phyloP scores from a whole-genome alignment of 1,140 invertebrate genomes.

The Drosophila guanche region DNA sequence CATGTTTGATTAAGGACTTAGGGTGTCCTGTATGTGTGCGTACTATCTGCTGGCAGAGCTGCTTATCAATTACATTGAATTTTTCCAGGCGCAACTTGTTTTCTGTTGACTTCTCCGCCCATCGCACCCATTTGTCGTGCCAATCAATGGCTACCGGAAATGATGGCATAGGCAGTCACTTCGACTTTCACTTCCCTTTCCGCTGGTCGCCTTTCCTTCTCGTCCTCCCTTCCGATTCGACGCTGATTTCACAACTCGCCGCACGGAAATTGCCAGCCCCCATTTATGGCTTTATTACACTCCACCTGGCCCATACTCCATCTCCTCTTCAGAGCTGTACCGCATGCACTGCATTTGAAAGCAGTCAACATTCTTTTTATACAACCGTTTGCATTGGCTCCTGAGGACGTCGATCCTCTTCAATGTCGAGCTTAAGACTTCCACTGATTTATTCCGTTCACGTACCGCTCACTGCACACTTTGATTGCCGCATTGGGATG shows the following conservation, averaged over 20 bases:
- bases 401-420: slow-evolving; percentile 7
- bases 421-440: slow-evolving; percentile 13
- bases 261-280: slow-evolving; percentile 52
- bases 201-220: neutral
- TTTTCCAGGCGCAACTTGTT: slow-evolving; percentile 27
- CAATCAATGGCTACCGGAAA: slow-evolving; percentile 57
- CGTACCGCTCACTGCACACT: slow-evolving; percentile 46
- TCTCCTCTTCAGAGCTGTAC: neutral
- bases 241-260: slow-evolving; percentile 52
- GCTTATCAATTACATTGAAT: slow-evolving; percentile 58
- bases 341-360: slow-evolving; percentile 31
- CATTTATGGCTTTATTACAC: slow-evolving; percentile 44
- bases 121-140: neutral
- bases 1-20: slow-evolving; percentile 35
- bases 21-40: slow-evolving; percentile 1
- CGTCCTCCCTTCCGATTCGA: slow-evolving; percentile 20
- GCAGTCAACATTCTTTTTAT: slow-evolving; percentile 34
- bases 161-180: slow-evolving; percentile 52
- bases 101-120: slow-evolving; percentile 11
- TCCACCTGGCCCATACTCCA: neutral
- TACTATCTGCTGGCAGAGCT: slow-evolving; percentile 20
- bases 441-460: slow-evolving; percentile 53
- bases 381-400: slow-evolving; percentile 13
- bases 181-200: slow-evolving; percentile 17
- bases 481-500: slow-evolving; percentile 53